Conservation (phyloP, 1,140 invertebrate species). For the Drosophila willistoni region DNA sequence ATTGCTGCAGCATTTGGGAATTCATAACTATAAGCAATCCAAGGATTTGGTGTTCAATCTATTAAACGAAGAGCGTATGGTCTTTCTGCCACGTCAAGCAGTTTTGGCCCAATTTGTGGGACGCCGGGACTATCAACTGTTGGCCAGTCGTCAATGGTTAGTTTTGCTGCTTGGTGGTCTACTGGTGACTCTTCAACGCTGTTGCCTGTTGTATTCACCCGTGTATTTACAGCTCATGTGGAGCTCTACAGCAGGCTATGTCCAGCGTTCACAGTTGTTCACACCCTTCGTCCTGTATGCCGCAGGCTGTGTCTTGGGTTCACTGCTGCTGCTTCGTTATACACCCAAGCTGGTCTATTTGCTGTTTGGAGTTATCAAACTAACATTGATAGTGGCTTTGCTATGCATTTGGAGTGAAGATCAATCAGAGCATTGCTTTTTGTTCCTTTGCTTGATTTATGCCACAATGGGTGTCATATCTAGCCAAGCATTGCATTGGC, state of each 20-base stretch:
- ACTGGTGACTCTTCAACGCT: slow-evolving; percentile 52
- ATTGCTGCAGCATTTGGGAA: slow-evolving; percentile 63
- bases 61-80: slow-evolving; percentile 69
- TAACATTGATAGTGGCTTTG: slow-evolving; percentile 64
- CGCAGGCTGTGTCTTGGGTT: slow-evolving; percentile 53
- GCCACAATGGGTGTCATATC: slow-evolving; percentile 65
- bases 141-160: slow-evolving; percentile 63
- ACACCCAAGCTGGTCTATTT: slow-evolving; percentile 70
- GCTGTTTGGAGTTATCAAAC: slow-evolving; percentile 73
- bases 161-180: slow-evolving; percentile 53
- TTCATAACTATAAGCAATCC: slow-evolving; percentile 69
- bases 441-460: slow-evolving; percentile 74
- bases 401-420: slow-evolving; percentile 71
- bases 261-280: slow-evolving; percentile 47
- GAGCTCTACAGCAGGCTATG: slow-evolving; percentile 58
- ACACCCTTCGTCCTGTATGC: slow-evolving; percentile 60
- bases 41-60: slow-evolving; percentile 73
- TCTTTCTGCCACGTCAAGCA: slow-evolving; percentile 63
- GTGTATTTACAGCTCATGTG: slow-evolving; percentile 68
- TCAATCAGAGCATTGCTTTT: slow-evolving; percentile 63
- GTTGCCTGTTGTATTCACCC: slow-evolving; percentile 54
- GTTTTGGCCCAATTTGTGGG: slow-evolving; percentile 68
- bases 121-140: slow-evolving; percentile 54
- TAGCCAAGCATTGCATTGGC: slow-evolving; percentile 66
- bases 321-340: slow-evolving; percentile 64